These are phyloP conservation scores for Borostomias antarcticus DNA, from an alignment of 2,797 vertebrate genomes.

Conservation along the genomic window DNA sequence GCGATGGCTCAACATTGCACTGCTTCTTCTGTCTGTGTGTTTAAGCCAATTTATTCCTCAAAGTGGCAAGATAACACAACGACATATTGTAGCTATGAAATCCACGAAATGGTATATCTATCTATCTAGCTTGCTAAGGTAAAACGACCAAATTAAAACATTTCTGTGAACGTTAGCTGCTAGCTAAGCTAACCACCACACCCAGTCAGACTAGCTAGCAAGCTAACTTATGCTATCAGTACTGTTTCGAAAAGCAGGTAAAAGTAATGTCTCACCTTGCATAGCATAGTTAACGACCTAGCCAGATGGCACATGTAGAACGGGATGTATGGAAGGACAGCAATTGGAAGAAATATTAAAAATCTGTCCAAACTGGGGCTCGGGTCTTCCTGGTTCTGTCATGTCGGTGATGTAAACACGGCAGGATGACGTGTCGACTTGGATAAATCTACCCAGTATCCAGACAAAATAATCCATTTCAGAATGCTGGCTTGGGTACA, in stretches of 20 bases:
- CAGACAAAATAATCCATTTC: slow-evolving; percentile 1
- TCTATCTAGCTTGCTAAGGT: too few species aligned
- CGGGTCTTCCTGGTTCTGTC: not conserved
- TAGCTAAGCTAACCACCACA: not conserved
- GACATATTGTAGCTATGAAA: too few species aligned
- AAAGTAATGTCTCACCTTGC: not conserved
- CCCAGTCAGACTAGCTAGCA: not conserved
- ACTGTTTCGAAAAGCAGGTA: not conserved
- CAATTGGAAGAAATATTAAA: not conserved
- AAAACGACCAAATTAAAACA: not conserved
- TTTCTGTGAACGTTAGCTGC: not conserved
- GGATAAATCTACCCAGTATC: not conserved
- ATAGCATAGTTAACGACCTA: not conserved
- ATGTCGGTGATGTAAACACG: slow-evolving; percentile 13
- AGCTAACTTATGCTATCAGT: not conserved
- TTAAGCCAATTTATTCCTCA: too few species aligned
- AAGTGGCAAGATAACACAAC: too few species aligned
- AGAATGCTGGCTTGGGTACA: not conserved
- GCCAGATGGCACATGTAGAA: not conserved
- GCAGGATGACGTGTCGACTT: not conserved
- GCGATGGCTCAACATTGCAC: too few species aligned
- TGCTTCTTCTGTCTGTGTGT: too few species aligned
- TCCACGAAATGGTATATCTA: too few species aligned
- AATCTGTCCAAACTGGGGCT: not conserved
- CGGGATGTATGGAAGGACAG: not conserved